A percentile compares a stretch with the other conserved stretches of the same genome.
Evolutionary conservation across 2,797 vertebrate species (phyloP).

Genomic region (Manis crassicaudata): DNA sequence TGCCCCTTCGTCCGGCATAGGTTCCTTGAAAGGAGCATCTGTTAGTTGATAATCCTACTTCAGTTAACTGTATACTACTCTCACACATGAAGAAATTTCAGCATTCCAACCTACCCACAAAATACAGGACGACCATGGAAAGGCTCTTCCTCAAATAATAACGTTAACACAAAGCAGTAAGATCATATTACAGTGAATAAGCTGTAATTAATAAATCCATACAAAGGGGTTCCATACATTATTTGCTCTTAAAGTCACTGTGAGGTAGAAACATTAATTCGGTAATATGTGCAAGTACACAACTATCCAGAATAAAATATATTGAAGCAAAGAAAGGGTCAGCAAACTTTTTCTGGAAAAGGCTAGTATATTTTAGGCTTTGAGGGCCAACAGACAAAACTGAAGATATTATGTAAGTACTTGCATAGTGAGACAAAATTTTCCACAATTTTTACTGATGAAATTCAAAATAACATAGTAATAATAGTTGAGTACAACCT

Average conservation of each 20-base stretch:
- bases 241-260: not conserved
- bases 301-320: not conserved
- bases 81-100: not conserved
- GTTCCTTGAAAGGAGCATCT: not conserved
- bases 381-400: constrained; percentile 25
- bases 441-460: not conserved
- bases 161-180: not conserved
- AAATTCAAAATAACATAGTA: constrained; percentile 39
- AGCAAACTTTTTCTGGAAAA: not conserved
- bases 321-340: not conserved
- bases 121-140: not conserved
- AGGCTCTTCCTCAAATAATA: not conserved
- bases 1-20: not conserved
- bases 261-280: not conserved
- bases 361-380: constrained; percentile 3
- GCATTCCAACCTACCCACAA: not conserved
- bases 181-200: not conserved
- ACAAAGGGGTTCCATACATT: not conserved
- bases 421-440: not conserved
- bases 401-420: not conserved
- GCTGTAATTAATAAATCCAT: not conserved
- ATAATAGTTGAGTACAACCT: not conserved
- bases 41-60: not conserved
- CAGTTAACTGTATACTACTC: not conserved
- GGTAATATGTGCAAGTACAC: not conserved